phyloP scores from a whole-genome alignment of 2,888 invertebrate species.

The Thelaira solivaga region DNA sequence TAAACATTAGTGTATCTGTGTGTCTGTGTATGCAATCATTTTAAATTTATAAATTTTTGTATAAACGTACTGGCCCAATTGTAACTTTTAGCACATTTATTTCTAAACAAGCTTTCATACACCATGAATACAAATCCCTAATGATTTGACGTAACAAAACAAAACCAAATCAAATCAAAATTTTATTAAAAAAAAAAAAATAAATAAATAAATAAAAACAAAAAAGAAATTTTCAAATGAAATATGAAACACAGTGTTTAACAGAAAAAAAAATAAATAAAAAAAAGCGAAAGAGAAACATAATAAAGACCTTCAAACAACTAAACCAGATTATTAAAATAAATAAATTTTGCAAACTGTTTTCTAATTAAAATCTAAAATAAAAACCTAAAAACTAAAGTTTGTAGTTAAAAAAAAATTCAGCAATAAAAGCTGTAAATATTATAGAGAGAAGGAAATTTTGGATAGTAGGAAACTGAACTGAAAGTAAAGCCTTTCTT shows the following conservation, averaged over 20 bases:
- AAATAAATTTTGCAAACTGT: no score
- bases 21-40: no score
- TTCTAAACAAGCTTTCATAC: background rate
- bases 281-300: background rate
- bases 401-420: no score
- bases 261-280: background rate
- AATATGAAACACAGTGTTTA: no score
- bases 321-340: conserved; percentile 40
- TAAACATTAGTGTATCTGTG: no score
- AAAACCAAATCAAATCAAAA: conserved; percentile 25
- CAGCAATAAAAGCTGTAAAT: no score
- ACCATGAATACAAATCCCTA: conserved; percentile 33
- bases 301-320: background rate
- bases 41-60: no score
- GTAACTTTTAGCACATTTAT: background rate
- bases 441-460: no score
- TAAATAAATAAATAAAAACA: background rate
- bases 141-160: conserved; percentile 50
- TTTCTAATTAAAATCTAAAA: background rate
- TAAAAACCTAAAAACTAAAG: background rate
- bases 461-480: no score
- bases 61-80: background rate
- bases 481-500: no score
- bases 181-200: conserved; percentile 17
- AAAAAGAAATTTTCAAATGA: conserved; percentile 16